Conservation (phyloP, 2,888 invertebrate genomes). For the Heliconius ismenius region DNA sequence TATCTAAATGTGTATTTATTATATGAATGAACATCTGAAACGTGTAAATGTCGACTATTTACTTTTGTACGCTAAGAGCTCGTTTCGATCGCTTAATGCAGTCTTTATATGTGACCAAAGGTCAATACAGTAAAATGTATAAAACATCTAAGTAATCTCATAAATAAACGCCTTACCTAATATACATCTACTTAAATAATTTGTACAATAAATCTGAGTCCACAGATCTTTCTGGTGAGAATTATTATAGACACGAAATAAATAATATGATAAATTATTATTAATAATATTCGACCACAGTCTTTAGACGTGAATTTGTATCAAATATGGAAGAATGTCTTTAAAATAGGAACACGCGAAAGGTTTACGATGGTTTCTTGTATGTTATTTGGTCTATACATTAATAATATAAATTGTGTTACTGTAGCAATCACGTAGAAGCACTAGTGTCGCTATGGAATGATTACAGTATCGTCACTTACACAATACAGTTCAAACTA, state of each 20-base stretch:
- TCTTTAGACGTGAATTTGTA: slow-evolving; percentile 72
- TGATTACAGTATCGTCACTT: slow-evolving; percentile 59
- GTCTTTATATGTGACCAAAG: slow-evolving; percentile 67
- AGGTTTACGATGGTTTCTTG: slow-evolving; percentile 45
- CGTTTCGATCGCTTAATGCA: slow-evolving; percentile 73
- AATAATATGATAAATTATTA: slow-evolving; percentile 78
- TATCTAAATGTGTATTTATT: too few relatives aligned
- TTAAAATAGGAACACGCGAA: slow-evolving; percentile 74
- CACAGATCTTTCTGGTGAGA: slow-evolving; percentile 65
- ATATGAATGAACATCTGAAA: slow-evolving; percentile 25
- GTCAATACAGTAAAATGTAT: slow-evolving; percentile 73
- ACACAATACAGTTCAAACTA: slow-evolving; percentile 44
- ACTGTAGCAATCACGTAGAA: slow-evolving; percentile 48
- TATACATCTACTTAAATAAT: slow-evolving; percentile 72
- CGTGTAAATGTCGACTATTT: slow-evolving; percentile 22
- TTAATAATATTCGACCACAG: slow-evolving; percentile 71
- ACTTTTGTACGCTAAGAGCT: slow-evolving; percentile 50
- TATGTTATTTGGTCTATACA: slow-evolving; percentile 63
- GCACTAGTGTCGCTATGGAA: slow-evolving; percentile 61
- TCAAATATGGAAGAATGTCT: slow-evolving; percentile 68
- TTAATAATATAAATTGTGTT: slow-evolving; percentile 28
- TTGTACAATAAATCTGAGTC: slow-evolving; percentile 78
- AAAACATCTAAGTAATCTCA: slow-evolving; percentile 77
- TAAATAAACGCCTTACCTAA: slow-evolving; percentile 75
- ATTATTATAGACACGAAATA: slow-evolving; percentile 74